A percentile compares a stretch with the other conserved stretches of the same genome.
phyloP scores from a whole-genome alignment of 2,888 invertebrate genomes.

The Elysia crispata region DNA sequence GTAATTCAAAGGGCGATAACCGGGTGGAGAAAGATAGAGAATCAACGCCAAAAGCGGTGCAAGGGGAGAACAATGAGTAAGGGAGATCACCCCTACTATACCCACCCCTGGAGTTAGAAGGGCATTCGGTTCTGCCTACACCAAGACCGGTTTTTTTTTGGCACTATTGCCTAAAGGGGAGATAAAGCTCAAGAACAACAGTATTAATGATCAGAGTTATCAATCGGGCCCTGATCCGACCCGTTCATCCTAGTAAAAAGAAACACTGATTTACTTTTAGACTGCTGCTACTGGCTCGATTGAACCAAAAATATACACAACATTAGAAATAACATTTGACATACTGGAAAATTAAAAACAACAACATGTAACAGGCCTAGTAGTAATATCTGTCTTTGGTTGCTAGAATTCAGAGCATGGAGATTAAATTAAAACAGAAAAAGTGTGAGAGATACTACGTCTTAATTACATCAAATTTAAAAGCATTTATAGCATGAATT shows the following conservation, averaged over 20 bases:
- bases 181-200: conserved; percentile 26
- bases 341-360: too few species aligned
- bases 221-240: too few species aligned
- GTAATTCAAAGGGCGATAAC: conserved; percentile 32
- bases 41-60: conserved; percentile 52
- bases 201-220: background rate
- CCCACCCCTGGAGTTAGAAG: conserved; percentile 47
- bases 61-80: conserved; percentile 45
- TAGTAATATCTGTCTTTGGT: conserved; percentile 47
- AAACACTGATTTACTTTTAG: too few species aligned
- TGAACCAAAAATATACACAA: too few species aligned
- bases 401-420: conserved; percentile 20
- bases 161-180: conserved; percentile 34
- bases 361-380: background rate
- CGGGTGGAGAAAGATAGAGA: conserved; percentile 32
- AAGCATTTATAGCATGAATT: too few species aligned
- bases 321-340: too few species aligned
- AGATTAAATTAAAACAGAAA: too few species aligned
- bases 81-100: conserved; percentile 46
- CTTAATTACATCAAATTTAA: too few species aligned
- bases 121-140: conserved; percentile 37
- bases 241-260: too few species aligned
- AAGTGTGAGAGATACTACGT: too few species aligned
- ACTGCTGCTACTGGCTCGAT: too few species aligned
- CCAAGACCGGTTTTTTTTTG: conserved; percentile 36